A percentile compares a stretch with the other conserved stretches of the same genome.
Conservation (phyloP, 2,797 vertebrate genomes). For the Anguilla obscura region DNA sequence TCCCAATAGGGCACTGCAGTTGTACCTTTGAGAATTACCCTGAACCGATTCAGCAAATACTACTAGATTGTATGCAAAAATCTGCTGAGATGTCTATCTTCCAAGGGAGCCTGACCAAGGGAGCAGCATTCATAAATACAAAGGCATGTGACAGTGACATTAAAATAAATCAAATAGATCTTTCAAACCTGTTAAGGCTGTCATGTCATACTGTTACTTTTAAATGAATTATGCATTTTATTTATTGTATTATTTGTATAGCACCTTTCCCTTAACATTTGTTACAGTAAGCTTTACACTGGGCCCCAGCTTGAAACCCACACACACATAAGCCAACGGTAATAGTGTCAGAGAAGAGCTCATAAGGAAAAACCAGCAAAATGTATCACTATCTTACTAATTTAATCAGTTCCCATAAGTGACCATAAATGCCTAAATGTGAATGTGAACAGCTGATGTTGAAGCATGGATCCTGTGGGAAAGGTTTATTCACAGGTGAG, state of each 20-base stretch:
- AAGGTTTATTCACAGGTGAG: too few species aligned
- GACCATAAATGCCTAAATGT: not conserved
- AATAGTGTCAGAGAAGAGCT: not conserved
- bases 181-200: not conserved
- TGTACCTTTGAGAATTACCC: not conserved
- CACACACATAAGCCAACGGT: not conserved
- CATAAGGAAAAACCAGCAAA: not conserved
- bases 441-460: not conserved
- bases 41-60: not conserved
- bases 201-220: not conserved
- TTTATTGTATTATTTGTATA: not conserved
- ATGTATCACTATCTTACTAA: too few species aligned
- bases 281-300: not conserved
- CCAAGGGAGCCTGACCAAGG: not conserved
- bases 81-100: not conserved
- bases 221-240: not conserved
- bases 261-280: not conserved
- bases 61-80: not conserved
- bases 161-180: too few species aligned
- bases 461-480: too few species aligned
- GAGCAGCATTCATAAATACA: not conserved
- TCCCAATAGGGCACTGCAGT: not conserved
- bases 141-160: not conserved
- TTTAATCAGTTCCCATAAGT: not conserved
- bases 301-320: not conserved